Evolutionary conservation across 1,140 invertebrate genomes (phyloP), one percentile per base, ranked within the genome.

Genomic region (Watersipora subatra): DNA sequence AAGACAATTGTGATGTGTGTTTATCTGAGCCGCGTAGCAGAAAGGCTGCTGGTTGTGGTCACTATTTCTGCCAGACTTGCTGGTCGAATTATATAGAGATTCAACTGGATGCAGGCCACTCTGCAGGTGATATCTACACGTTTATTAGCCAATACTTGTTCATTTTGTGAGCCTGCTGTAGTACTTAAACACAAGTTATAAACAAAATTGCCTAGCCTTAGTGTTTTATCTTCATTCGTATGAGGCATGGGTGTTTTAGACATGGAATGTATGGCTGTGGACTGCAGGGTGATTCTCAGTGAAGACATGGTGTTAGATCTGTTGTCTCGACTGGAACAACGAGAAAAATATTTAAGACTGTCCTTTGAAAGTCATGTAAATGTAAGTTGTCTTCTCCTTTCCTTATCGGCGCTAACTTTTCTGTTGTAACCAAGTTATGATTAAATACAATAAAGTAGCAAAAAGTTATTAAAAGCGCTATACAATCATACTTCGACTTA

Each of bases 41-140:
- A 76, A 86, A 86, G 76, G 86, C 85, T 65, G 81, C 97, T 56
- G 85, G 87, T 12, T 98, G 94, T 83, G 87, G 89, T 17, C 93
- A 98, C 80, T 85, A 85, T 46, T 97, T 95, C 81, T 97, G 94
- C 78, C 89, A 88, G 78, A 89, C 92, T 66, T 97, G 94, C 79
- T 97, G 94, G 94, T 86, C 87, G 68, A 90, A 86, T 82, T 91
- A 94, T 83, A 95, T 97, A 82, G 91, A 95, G 84, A 87, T 92
- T 70, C 93, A 97, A 85, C 92, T 98, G 72, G 87, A 85, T 78
- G 89, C 92, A 82, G 91, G 92, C 74, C 84, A 86, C 66, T 87
- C 86, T 20, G 87, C 86, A 73, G 83, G 86, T 87, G 77, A 72
- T n/a, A 75, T 72, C 56, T 3, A 2, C 17, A 7, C 58, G 2